Evolutionary conservation across 1,140 invertebrate genomes (phyloP), one percentile per base, ranked within the genome.

Genomic region (Atta texana): DNA sequence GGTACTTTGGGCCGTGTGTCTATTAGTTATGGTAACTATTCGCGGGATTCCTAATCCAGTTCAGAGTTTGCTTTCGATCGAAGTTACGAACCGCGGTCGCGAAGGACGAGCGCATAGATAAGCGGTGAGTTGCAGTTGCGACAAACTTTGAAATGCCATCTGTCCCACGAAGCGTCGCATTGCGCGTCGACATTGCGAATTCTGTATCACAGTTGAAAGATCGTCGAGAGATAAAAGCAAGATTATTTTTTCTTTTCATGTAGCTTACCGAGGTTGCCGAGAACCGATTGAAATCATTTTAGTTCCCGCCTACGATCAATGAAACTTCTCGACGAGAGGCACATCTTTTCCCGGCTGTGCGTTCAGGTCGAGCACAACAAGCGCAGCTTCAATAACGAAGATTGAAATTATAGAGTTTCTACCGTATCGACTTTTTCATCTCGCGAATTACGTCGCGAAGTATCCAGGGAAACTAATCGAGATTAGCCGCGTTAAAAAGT

Each of bases 31-130:
- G 89, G 85, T 87, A 93, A 93, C 92, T 93, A 92, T 92, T 90
- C 86, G 80, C 71, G 85, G 89, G 92, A 93, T 93, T 91, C 88
- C 91, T 93, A 93, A 94, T 94, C 88, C 88, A 93, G 92, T 94
- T 94, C 91, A 85, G 51, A 92, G 91, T 93, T 94, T 91, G 90
- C 88, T 86, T 88, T 92, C 89, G 89, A 87, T 88, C 90, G 90
- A 76, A 81, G 88, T 77, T 59, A 69, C 86, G 89, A 91, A 64
- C 44, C 84, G 84, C 74, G 85, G 61, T 75, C 80, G 69, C 31
- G 71, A 76, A 88, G 86, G 55, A 91, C 80, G 85, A 61, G 12
- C 18, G 81, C 76, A 55, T 88, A 88, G 78, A 76, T 88, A 88
- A 89, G 86, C 75, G 85, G 68, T 74, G 89, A 93, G 84, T 88